Conservation (phyloP, 2,888 invertebrate species). For the Eilema depressum region DNA sequence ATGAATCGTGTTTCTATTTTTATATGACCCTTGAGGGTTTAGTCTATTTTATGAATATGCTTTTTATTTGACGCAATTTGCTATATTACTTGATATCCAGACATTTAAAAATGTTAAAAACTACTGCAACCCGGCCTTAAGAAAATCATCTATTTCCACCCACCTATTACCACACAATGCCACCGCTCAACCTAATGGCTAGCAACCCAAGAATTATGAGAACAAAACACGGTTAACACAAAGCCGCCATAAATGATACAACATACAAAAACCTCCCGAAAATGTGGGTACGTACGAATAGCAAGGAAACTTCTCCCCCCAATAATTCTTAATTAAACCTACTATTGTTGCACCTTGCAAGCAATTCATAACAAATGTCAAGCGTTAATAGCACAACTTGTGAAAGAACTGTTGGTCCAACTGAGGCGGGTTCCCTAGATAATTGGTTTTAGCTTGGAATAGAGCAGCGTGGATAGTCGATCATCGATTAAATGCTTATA, state of each 20-base stretch:
- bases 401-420: slow-evolving; percentile 61
- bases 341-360: slow-evolving; percentile 78
- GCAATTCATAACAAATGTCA: slow-evolving; percentile 77
- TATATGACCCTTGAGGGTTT: too few relatives aligned
- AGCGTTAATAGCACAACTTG: slow-evolving; percentile 72
- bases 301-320: slow-evolving; percentile 47
- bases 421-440: slow-evolving; percentile 60
- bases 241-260: slow-evolving; percentile 14
- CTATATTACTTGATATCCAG: too few relatives aligned
- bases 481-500: neutral
- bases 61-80: too few relatives aligned
- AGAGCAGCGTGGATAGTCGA: slow-evolving; percentile 28
- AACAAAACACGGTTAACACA: slow-evolving; percentile 40
- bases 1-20: too few relatives aligned
- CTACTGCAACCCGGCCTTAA: too few relatives aligned
- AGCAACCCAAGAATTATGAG: slow-evolving; percentile 38
- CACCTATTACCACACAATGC: slow-evolving; percentile 31
- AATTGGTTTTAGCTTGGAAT: slow-evolving; percentile 68
- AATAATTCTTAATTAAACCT: slow-evolving; percentile 75
- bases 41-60: too few relatives aligned
- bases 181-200: slow-evolving; percentile 30
- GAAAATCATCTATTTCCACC: slow-evolving; percentile 13
- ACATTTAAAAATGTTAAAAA: too few relatives aligned
- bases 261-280: slow-evolving; percentile 16
- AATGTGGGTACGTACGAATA: slow-evolving; percentile 25